A percentile compares a stretch with the other conserved stretches of the same genome.
Evolutionary conservation across 1,140 invertebrate genomes (phyloP).

Genomic region (Oryctes rhinoceros): DNA sequence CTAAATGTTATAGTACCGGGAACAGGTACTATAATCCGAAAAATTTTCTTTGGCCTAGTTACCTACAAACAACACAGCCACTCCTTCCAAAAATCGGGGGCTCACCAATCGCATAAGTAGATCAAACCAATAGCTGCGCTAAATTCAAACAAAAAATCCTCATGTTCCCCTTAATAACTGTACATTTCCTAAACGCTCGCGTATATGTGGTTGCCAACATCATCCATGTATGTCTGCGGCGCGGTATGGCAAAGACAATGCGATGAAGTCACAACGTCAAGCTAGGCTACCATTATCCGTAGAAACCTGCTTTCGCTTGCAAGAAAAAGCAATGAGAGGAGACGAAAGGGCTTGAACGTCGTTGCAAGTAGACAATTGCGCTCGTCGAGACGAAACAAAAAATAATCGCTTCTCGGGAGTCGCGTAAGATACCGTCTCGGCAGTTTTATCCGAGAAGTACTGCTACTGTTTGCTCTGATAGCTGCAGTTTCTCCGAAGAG

Average conservation of each 20-base stretch:
- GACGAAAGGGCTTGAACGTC: not conserved
- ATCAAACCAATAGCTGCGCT: too few species aligned
- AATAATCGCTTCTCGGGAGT: not conserved
- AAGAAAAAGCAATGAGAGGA: not conserved
- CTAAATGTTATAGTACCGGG: too few species aligned
- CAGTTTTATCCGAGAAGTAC: not conserved
- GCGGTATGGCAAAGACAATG: not conserved
- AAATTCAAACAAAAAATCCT: not conserved
- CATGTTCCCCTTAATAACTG: not conserved
- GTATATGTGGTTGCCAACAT: not conserved
- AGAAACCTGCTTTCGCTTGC: not conserved
- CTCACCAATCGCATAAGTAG: too few species aligned
- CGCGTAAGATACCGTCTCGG: not conserved
- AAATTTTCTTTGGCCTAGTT: too few species aligned
- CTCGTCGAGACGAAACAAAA: conserved; percentile 4
- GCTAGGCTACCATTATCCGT: not conserved
- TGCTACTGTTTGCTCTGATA: not conserved
- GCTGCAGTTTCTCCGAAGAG: too few species aligned
- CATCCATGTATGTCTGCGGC: not conserved
- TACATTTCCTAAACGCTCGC: not conserved
- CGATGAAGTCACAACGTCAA: not conserved
- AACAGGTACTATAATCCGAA: too few species aligned
- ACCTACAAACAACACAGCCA: too few species aligned
- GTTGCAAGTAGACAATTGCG: not conserved
- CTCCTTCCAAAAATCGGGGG: too few species aligned